Evolutionary conservation across 2,797 vertebrate genomes (phyloP), one percentile per base, ranked within the genome.

Genomic region (Buphagus erythrorhynchus): DNA sequence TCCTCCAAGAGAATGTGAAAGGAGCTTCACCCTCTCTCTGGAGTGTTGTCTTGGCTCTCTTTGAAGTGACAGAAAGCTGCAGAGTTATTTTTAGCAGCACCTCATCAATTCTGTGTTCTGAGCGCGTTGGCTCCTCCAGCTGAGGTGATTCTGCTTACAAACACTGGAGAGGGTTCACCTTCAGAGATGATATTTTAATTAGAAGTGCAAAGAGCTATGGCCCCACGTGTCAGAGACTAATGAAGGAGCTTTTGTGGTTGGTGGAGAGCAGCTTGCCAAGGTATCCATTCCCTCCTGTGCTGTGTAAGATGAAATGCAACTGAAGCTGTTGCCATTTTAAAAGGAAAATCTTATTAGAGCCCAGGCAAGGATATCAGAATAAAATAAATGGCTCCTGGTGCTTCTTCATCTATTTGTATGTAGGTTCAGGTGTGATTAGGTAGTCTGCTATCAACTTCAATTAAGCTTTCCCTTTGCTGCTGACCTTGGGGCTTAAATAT

Each of bases 131-230:
- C 49, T 88, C 31, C 68, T 92, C 58, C 38, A 59, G 48, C 59
- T 18, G 63, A 74, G 51, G 72, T 79, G 77, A 76, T 88, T 87
- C 68, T 91, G 74, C 78, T 88, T 86, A 73, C 86, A 92, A 92
- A 90, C 59, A 76, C 65, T 52, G 62, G 42, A 81, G 84, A 92
- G 65, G 57, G 58, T 93, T 96, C 95, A 91, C 97, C 91, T 96
- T 96, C 92, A 96, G 90, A 73, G 93, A 72, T 54, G 62, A 59
- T 2, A 10, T 88, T 90, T 95, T 97, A 95, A 95, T 96, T 94
- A 92, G 68, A 67, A 80, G 52, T 45, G 65, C 74, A 63, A 84
- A 92, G 88, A 93, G 91, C 90, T 95, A 85, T 73, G 79, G 89
- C 67, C 81, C 77, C 75, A 33, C 16, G 10, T 61, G 51, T 81